Evolutionary conservation across 1,140 invertebrate species (phyloP).

Genomic region (Aphaenogaster rudis): DNA sequence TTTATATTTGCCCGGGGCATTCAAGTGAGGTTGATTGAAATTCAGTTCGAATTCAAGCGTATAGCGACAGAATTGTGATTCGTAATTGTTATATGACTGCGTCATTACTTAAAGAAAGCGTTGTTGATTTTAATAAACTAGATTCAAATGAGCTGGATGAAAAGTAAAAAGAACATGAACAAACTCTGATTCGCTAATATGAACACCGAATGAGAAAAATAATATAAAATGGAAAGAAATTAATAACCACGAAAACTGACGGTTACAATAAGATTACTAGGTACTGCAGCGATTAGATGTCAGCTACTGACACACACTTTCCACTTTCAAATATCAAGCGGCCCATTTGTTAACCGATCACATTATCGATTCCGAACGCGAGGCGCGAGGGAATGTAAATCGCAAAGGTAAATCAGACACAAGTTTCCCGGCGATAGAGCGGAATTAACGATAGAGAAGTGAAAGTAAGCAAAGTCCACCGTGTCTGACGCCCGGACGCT

Average conservation of each 20-base stretch:
- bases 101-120: slow-evolving; percentile 8
- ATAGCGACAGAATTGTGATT: neutral
- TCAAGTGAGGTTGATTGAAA: slow-evolving; percentile 43
- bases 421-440: slow-evolving; percentile 30
- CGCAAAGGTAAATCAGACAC: slow-evolving; percentile 16
- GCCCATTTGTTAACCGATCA: slow-evolving; percentile 21
- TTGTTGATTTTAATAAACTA: neutral
- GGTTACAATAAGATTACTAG: neutral
- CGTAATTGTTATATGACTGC: neutral
- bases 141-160: neutral
- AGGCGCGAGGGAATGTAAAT: slow-evolving; percentile 18
- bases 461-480: slow-evolving; percentile 45
- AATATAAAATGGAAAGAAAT: neutral
- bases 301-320: slow-evolving; percentile 4
- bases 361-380: slow-evolving; percentile 23
- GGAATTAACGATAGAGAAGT: slow-evolving; percentile 44
- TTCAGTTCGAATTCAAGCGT: slow-evolving; percentile 11
- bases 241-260: neutral
- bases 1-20: slow-evolving; percentile 41
- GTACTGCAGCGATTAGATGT: neutral
- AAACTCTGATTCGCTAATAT: neutral
- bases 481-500: neutral
- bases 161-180: neutral
- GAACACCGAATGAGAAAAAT: neutral
- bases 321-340: slow-evolving; percentile 13